These are phyloP conservation scores for Ascaphus truei DNA, from an alignment of 2,113 vertebrate genomes.

Conservation along the genomic window DNA sequence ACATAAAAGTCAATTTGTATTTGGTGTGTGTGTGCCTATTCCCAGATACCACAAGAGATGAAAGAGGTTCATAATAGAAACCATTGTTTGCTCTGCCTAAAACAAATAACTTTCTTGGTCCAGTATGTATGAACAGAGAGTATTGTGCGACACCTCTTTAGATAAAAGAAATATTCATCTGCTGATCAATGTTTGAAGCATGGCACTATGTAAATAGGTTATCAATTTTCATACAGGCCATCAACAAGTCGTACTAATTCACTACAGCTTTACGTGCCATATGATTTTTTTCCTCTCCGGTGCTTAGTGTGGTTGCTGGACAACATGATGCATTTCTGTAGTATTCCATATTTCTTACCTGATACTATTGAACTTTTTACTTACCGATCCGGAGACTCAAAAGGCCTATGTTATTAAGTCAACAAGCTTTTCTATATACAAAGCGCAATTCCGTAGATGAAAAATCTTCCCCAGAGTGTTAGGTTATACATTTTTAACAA, in stretches of 20 bases:
- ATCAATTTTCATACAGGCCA: conserved; percentile 48
- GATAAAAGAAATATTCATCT: conserved; percentile 53
- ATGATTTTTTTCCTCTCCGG: conserved; percentile 36
- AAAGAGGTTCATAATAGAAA: conserved; percentile 55
- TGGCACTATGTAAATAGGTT: conserved; percentile 57
- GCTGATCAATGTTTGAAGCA: conserved; percentile 45
- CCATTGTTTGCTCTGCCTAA: conserved; percentile 62
- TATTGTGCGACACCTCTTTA: conserved; percentile 42
- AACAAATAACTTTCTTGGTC: conserved; percentile 56
- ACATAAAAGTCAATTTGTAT: conserved; percentile 40
- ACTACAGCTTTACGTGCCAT: conserved; percentile 39
- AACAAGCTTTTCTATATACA: conserved; percentile 35
- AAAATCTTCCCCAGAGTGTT: neutral
- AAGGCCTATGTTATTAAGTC: conserved; percentile 42
- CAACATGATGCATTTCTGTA: conserved; percentile 40
- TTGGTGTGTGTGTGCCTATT: conserved; percentile 59
- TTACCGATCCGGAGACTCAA: conserved; percentile 35
- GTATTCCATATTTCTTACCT: conserved; percentile 26
- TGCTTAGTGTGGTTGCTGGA: conserved; percentile 56
- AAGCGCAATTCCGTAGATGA: neutral
- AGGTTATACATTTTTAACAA: neutral
- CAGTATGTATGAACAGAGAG: conserved; percentile 40
- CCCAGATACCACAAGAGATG: conserved; percentile 60
- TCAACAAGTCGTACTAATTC: conserved; percentile 44
- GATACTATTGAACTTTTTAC: conserved; percentile 32